These are phyloP conservation scores for Aplocera efformata DNA, from an alignment of 2,888 invertebrate species.

Conservation along the genomic window DNA sequence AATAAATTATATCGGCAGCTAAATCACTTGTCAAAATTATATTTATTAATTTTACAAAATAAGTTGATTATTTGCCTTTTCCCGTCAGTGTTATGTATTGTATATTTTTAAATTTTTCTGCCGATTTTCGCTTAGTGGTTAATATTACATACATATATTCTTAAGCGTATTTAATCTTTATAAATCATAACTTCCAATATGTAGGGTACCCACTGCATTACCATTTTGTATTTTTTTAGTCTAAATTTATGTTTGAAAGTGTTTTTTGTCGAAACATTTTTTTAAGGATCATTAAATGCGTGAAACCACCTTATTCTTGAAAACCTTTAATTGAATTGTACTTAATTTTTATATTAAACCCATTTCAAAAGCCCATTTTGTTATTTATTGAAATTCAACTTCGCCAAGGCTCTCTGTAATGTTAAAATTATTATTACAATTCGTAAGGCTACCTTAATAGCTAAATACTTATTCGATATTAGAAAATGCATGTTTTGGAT, in stretches of 20 bases:
- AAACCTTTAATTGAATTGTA: conserved; percentile 24
- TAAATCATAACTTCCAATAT: conserved; percentile 4
- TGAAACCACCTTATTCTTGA: conserved; percentile 25
- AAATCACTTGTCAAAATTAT: background rate
- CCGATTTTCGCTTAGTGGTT: conserved; percentile 2
- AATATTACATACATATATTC: background rate
- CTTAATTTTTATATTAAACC: conserved; percentile 28
- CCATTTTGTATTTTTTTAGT: conserved; percentile 33
- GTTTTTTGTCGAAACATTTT: conserved; percentile 27
- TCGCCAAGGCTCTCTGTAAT: conserved; percentile 30
- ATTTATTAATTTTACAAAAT: background rate
- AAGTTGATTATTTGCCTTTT: no score
- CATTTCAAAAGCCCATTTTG: conserved; percentile 8
- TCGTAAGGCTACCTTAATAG: conserved; percentile 19
- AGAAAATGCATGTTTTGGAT: background rate
- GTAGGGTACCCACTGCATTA: conserved; percentile 27
- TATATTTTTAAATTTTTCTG: background rate
- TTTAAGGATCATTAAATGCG: conserved; percentile 31
- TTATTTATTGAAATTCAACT: conserved; percentile 17
- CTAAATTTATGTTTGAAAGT: conserved; percentile 30
- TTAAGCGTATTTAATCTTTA: conserved; percentile 5
- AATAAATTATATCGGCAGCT: conserved; percentile 5
- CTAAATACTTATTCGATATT: no score
- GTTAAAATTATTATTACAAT: conserved; percentile 7
- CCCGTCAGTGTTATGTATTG: background rate